Evolutionary conservation across 2,797 vertebrate genomes (phyloP), one percentile per base, ranked within the genome.

Genomic region (Gadopsis bispinosus): DNA sequence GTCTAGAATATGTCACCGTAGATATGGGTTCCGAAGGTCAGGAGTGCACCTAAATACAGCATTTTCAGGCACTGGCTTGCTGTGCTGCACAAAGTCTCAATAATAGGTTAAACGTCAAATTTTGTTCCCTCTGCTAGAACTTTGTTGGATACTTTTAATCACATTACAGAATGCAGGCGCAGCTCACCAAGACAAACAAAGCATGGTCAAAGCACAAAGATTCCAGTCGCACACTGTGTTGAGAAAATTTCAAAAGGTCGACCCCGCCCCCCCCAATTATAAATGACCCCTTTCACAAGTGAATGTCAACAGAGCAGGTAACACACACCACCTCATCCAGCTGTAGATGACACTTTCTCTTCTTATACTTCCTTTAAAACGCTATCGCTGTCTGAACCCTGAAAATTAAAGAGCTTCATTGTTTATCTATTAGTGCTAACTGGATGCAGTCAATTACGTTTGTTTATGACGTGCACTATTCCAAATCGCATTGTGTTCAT

Each of bases 401-500:
- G n/a, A 37, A 20, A 3, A 20, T 29, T 16, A 20, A 50, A 60
- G 17, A 20, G 4, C 2, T 20, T 31, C 4, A 10, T 9, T 50
- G 31, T 16, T 11, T 39, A 9, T 51, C 7, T 55, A 1, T 45
- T 45, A 20, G 54, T 33, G 6, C 37, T n/a, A 50, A 69, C n/a
- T 31, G 17, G 6, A 19, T 62, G 4, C 50, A 58, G 7, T 67
- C 19, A 67, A 5, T 73, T 8, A 31, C 37, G n/a, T 51, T 2
- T 0, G n/a, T 69, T 76, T 62, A 76, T 69, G 26, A 75, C 67
- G 37, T 60, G 62, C 29, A 59, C 53, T 33, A 7, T 45, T 55
- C 7, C 41, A 50, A 54, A 70, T 10, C n/a, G 33, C 19, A n/a
- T 48, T 61, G 54, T 54, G 60, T 69, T 86, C 47, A 72, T 56